These are phyloP conservation scores for Menura novaehollandiae DNA, from an alignment of 2,113 vertebrate species.

Conservation along the genomic window DNA sequence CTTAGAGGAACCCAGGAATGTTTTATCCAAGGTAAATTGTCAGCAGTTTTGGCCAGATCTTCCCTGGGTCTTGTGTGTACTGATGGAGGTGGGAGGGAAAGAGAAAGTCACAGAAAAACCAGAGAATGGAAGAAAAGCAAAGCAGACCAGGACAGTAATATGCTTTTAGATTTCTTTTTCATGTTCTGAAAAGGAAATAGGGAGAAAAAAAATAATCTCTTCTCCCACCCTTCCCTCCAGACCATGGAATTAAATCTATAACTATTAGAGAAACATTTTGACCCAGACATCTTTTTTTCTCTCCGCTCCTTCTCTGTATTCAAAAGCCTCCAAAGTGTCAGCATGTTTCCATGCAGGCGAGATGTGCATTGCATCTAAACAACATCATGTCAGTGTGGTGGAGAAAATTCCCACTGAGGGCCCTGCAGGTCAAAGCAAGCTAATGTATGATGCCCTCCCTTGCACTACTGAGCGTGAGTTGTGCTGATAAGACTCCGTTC, in stretches of 20 bases:
- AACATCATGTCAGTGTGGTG: constrained; percentile 18
- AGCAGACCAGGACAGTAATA: constrained; percentile 4
- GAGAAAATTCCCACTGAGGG: constrained; percentile 47
- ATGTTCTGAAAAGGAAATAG: not conserved
- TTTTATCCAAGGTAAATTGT: not conserved
- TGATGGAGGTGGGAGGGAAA: not conserved
- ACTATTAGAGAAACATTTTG: constrained; percentile 60
- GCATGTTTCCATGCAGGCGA: constrained; percentile 53
- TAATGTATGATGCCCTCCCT: constrained; percentile 39
- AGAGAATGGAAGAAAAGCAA: not conserved
- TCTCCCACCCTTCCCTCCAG: not conserved
- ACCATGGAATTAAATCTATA: constrained; percentile 47
- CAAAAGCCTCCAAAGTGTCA: constrained; percentile 50
- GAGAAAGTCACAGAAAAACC: not conserved
- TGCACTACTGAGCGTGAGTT: not conserved
- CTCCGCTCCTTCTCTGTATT: constrained; percentile 26
- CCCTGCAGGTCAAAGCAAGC: constrained; percentile 27
- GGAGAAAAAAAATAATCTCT: not conserved
- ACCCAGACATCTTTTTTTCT: constrained; percentile 40
- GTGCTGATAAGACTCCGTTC: not conserved
- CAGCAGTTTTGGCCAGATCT: not conserved
- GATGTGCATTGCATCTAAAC: constrained; percentile 68
- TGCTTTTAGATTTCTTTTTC: constrained; percentile 2
- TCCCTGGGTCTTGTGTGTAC: not conserved
- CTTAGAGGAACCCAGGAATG: not conserved